Evolutionary conservation across 2,797 vertebrate genomes (phyloP).

Genomic region (Harpagifer antarcticus): DNA sequence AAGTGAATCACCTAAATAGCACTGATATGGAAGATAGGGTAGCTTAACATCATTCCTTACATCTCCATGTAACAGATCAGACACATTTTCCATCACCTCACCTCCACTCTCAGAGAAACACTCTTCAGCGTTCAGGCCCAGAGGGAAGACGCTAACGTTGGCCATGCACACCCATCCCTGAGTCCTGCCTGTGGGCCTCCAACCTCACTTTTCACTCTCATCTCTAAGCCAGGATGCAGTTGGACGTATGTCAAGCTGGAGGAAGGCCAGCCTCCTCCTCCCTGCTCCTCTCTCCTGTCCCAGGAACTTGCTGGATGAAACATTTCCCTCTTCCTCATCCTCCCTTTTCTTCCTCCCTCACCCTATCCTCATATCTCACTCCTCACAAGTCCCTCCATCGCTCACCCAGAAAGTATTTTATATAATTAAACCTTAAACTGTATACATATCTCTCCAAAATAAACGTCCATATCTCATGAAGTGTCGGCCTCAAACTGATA

Average conservation of each 20-base stretch:
- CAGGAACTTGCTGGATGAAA: slow-evolving; percentile 40
- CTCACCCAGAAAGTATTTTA: slow-evolving; percentile 12
- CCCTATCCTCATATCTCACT: slow-evolving; percentile 40
- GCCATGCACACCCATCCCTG: slow-evolving; percentile 28
- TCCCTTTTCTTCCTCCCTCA: slow-evolving; percentile 26
- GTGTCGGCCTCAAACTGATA: too few species aligned
- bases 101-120: slow-evolving; percentile 10
- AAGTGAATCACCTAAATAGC: too few species aligned
- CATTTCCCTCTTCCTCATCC: slow-evolving; percentile 39
- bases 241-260: slow-evolving; percentile 59
- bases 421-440: too few species aligned
- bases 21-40: too few species aligned
- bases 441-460: too few species aligned
- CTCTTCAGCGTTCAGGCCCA: slow-evolving; percentile 26
- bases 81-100: background rate
- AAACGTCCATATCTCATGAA: too few species aligned
- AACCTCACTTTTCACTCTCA: slow-evolving; percentile 44
- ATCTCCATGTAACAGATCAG: too few species aligned
- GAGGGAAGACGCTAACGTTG: slow-evolving; percentile 28
- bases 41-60: too few species aligned
- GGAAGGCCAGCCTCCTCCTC: slow-evolving; percentile 39
- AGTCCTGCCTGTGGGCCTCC: slow-evolving; percentile 29
- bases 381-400: slow-evolving; percentile 46
- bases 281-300: slow-evolving; percentile 37
- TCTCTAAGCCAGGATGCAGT: slow-evolving; percentile 52